Evolutionary conservation across 1,140 invertebrate genomes (phyloP), one percentile per base, ranked within the genome.

Genomic region (Lordiphosa collinella): DNA sequence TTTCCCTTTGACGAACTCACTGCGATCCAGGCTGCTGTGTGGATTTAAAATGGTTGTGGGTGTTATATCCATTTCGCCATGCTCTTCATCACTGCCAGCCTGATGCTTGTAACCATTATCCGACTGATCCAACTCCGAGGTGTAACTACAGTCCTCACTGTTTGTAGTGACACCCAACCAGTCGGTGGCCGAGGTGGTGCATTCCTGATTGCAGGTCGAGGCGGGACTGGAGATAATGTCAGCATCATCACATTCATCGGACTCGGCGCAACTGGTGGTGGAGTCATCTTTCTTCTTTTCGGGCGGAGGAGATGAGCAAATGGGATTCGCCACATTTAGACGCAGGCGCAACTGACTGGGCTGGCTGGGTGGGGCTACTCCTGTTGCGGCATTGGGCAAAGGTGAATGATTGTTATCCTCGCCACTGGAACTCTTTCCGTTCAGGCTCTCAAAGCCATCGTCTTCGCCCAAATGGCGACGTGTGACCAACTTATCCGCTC

Each of bases 91-190:
- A 32, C 68, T 86, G 41, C 58, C 57, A 1, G 66, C 54, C 43
- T 84, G 73, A 29, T 89, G 85, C 46, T 89, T 90, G 10, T 90
- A 89, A 22, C 88, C 76, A 25, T 87, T 36, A 67, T 92, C 92
- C 0, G 92, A 91, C 62, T 93, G 91, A 54, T 93, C 92, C 11
- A 92, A 90, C 74, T 95, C 94, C 1, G 94, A 95, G 59, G 93
- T 94, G 72, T 95, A 95, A 80, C 95, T 96, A 76, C 96, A 95
- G 71, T 93, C 92, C 82, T 94, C 94, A 88, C 94, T 96, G 87
- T 96, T 96, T 44, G 95, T 96, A 9, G 95, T 96, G 52, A 96
- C 85, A 90, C 95, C 91, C 92, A 92, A 92, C 94, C 95, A 96
- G 87, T 96, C 95, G 37, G 93, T 93, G 47, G 94, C 93, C 9